Evolutionary conservation across 2,797 vertebrate genomes (phyloP).

Genomic region (Fratercula arctica): DNA sequence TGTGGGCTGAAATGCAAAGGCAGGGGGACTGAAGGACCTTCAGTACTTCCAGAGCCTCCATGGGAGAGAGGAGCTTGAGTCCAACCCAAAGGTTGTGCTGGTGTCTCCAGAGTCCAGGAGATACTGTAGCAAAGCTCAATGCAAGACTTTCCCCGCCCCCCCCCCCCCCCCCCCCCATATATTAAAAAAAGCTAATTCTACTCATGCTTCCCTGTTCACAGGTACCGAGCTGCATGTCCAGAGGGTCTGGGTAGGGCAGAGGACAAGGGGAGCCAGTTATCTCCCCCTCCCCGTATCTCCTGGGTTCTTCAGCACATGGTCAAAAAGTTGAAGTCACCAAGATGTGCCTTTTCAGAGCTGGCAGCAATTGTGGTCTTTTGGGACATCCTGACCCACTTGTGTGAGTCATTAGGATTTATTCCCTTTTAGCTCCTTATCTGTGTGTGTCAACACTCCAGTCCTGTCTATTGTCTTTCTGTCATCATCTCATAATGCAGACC

Average conservation of each 20-base stretch:
- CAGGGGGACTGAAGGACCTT: not conserved
- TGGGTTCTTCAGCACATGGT: not conserved
- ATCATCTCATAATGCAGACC: not conserved
- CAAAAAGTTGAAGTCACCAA: not conserved
- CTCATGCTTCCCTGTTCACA: not conserved
- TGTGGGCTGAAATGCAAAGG: not conserved
- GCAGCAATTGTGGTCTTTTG: not conserved
- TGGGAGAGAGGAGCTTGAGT: not conserved
- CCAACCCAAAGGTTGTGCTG: not conserved
- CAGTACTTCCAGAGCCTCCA: not conserved
- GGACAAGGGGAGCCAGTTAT: fast-evolving
- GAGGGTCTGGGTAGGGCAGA: not conserved
- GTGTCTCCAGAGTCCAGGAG: not conserved
- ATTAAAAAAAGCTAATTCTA: not conserved
- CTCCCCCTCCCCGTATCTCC: not conserved
- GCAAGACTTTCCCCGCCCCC: no score
- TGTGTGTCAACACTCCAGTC: not conserved
- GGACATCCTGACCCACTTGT: not conserved
- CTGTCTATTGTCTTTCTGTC: not conserved
- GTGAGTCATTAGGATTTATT: not conserved
- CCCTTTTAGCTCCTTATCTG: not conserved
- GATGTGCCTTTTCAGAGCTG: not conserved
- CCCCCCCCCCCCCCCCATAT: no score
- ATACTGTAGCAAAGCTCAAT: not conserved
- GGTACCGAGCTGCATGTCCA: not conserved